Base-by-base conservation (phyloP, 2,113 vertebrate genomes). In the Urocynchramus pylzowi region DNA sequence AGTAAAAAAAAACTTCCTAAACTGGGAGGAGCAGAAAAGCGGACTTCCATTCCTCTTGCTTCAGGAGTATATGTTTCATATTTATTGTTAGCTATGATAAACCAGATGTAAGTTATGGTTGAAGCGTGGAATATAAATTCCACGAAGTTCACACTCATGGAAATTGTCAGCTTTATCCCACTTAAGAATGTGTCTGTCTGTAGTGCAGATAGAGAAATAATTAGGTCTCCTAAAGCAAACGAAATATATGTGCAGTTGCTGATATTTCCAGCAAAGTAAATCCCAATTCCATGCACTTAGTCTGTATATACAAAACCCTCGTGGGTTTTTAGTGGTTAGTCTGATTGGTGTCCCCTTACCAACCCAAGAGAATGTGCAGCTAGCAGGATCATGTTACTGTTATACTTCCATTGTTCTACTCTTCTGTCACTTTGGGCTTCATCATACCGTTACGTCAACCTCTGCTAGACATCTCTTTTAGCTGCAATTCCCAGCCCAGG, bases 1-100 rank as follows among this genome's bases (percentile, higher is more conserved):
- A 96, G 74, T 94, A 24, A 94, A 95, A 94, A 94, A 95, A 96
- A 96, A 91, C 84, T 95, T 97, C 94, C 95, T 97, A 96, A 97
- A 95, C 11, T 84, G 81, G 92, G 87, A 95, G 93, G 90, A 84
- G 87, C 15, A 11, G 56, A 60, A 81, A 94, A 96, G n/a, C 28
- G 31, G 92, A 69, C 57, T 94, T 91, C 49, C 89, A 91, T 81
- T 91, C 73, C 87, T 76, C 63, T 87, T 24, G 8, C 49, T 71
- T 78, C 70, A 45, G 53, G 41, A 79, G 64, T 90, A 14, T 65
- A 75, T 95, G 82, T 92, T 96, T 94, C 85, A 45, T 92, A 89
- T 92, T 92, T 93, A 87, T 69, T 84, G 61, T 80, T 89, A 95
- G 80, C 87, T 94, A 54, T 49, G 63, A 92, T 84, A 95, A 96